A percentile compares a stretch with the other conserved stretches of the same genome.
Conservation (phyloP, 2,888 invertebrate genomes). For the Phoronis australis region DNA sequence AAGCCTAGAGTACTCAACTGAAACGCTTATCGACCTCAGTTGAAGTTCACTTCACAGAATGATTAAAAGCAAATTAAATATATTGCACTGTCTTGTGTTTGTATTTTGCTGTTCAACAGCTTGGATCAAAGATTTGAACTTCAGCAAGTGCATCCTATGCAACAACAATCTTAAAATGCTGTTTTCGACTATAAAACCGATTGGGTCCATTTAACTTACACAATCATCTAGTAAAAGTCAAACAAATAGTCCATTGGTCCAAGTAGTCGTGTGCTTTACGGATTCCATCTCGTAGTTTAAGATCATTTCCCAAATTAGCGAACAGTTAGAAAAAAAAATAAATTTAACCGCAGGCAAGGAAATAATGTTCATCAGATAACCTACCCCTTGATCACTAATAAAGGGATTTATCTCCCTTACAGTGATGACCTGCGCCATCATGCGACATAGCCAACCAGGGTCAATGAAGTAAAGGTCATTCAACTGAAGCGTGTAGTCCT, state of each 20-base stretch:
- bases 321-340: not conserved
- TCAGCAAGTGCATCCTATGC: too few relatives aligned
- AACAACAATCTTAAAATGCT: too few relatives aligned
- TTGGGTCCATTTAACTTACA: too few relatives aligned
- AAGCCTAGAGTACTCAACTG: too few relatives aligned
- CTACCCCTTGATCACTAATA: slow-evolving; percentile 37
- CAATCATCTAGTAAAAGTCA: not conserved
- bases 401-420: slow-evolving; percentile 45
- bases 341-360: not conserved
- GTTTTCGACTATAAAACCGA: too few relatives aligned
- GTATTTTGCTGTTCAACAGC: too few relatives aligned
- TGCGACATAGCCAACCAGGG: slow-evolving; percentile 47
- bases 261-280: not conserved
- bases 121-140: too few relatives aligned
- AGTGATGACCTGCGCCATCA: slow-evolving; percentile 48
- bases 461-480: slow-evolving; percentile 45
- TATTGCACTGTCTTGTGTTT: too few relatives aligned
- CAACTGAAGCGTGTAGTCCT: slow-evolving; percentile 36
- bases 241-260: not conserved
- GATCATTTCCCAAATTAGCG: not conserved
- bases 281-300: too few relatives aligned
- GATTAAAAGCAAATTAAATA: too few relatives aligned
- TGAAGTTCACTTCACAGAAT: too few relatives aligned
- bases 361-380: slow-evolving; percentile 11
- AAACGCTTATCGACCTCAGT: too few relatives aligned